Evolutionary conservation across 2,113 vertebrate genomes (phyloP), one percentile per base, ranked within the genome.

Genomic region (Zosterops borbonicus): DNA sequence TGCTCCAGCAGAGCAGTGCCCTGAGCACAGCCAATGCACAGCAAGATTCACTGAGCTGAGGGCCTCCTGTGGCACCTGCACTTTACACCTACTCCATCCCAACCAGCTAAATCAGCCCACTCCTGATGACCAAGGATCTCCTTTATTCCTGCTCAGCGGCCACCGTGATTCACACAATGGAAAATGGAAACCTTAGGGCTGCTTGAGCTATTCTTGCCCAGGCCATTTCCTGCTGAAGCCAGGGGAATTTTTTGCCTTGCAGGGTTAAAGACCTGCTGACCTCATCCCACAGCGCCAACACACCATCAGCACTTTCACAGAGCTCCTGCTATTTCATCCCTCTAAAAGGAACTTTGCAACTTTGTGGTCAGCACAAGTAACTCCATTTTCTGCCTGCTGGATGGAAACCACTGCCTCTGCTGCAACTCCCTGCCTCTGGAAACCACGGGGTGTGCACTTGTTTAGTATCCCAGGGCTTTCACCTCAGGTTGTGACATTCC

Each of bases 251-350:
- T 92, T 41, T 96, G 94, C 92, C 93, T 78, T 59, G 64, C 52
- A 63, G 90, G 90, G 94, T 86, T 90, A 93, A 96, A 93, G 88
- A 88, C 95, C 85, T 64, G 80, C 85, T 94, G 96, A 94, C 85
- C 92, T 95, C 90, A 89, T 65, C 94, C 82, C 7, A 1, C 4
- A 1, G 47, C 39, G 56, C 92, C 92, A 77, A 22, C 88, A 67
- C 81, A 50, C 46, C 76, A 91, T 93, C 92, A 94, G 83, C 94
- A 67, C 55, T 96, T 95, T 81, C 55, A 62, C 60, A 60, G 60
- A 60, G 89, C 86, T 91, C 90, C 92, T 68, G 94, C 87, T 89
- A 63, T 92, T 96, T 84, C 95, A 89, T 87, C 75, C 70, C 79
- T 73, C 78, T 21, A 35, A 85, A 94, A 85, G 6, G 2, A 47